Conservation (phyloP, 2,797 vertebrate genomes). For the Syngnathus acus region DNA sequence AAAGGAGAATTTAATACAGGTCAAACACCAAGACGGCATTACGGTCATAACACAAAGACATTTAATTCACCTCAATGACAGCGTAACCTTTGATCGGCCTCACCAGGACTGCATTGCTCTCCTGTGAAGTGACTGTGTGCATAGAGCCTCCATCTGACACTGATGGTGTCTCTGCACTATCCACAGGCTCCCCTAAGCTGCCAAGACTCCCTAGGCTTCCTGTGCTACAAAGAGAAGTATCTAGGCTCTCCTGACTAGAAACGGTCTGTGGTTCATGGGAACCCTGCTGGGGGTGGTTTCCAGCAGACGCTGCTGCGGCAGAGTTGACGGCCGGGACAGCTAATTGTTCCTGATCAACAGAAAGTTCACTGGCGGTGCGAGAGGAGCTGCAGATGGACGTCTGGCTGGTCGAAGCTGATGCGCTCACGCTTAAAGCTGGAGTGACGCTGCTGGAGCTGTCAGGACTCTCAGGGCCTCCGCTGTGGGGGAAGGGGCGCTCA, state of each 20-base stretch:
- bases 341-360: slow-evolving; percentile 75
- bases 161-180: slow-evolving; percentile 77
- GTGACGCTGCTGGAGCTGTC: slow-evolving; percentile 91
- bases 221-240: slow-evolving; percentile 90
- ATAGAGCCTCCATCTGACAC: slow-evolving; percentile 83
- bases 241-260: slow-evolving; percentile 94
- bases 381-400: slow-evolving; percentile 92
- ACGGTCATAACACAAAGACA: background rate
- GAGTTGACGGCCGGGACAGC: slow-evolving; percentile 68
- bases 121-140: slow-evolving; percentile 84
- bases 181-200: slow-evolving; percentile 85
- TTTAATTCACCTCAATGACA: slow-evolving; percentile 85
- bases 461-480: slow-evolving; percentile 74
- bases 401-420: slow-evolving; percentile 91
- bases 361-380: slow-evolving; percentile 83
- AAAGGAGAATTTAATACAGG: background rate
- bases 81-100: slow-evolving; percentile 95
- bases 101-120: slow-evolving; percentile 71
- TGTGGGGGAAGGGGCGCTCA: slow-evolving; percentile 66
- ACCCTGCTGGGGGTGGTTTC: slow-evolving; percentile 62
- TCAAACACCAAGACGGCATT: background rate
- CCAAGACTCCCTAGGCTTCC: slow-evolving; percentile 91
- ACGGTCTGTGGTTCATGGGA: slow-evolving; percentile 79
- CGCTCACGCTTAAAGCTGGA: slow-evolving; percentile 85
- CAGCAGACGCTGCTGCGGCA: slow-evolving; percentile 67